Base-by-base conservation (phyloP, 2,113 vertebrate genomes). In the Arothron firmamentum region DNA sequence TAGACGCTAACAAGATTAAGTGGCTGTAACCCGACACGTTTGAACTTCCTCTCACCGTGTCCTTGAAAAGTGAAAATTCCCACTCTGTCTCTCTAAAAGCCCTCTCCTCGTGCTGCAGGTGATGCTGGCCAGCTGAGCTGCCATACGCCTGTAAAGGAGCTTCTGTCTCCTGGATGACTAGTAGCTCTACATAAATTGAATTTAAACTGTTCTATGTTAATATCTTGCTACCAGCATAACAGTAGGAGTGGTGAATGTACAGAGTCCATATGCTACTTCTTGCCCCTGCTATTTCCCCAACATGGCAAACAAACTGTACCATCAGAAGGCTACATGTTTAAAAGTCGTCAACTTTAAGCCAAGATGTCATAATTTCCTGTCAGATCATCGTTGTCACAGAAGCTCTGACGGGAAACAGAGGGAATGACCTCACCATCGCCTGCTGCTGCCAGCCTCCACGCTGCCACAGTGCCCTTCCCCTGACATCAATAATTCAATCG, bases 401-500 rank as follows among this genome's bases (percentile, higher is more conserved):
- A 16, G 16, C 10, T 16, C 50, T 17, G 19, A 13, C 34, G 19
- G 23, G 48, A 56, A 28, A 55, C 15, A 38, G 19, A 13, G 31
- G 1, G 21, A n/a, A 48, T 50, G 70, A 56, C 18, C 52, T 59
- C 50, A 64, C n/a, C 25, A 17, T 51, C 14, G 19, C 42, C 17
- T 9, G 11, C 5, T 55, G 31, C 61, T 25, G 34, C 64, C 50
- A 38, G 21, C 41, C 55, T 54, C 15, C 62, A 55, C 21, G 59
- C 56, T 17, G 52, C 51, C 53, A 38, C 48, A 43, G 62, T 74
- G 63, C 69, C 76, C 82, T 82, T 79, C 64, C 54, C 34, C 55
- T 45, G 41, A 67, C 67, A 89, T 89, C 53, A 87, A 90, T 89
- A 67, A 89, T 88, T 85, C 64, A 89, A 72, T 78, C 79, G 62